Conservation (phyloP, 2,888 invertebrate genomes). For the Spicauda simplicius region DNA sequence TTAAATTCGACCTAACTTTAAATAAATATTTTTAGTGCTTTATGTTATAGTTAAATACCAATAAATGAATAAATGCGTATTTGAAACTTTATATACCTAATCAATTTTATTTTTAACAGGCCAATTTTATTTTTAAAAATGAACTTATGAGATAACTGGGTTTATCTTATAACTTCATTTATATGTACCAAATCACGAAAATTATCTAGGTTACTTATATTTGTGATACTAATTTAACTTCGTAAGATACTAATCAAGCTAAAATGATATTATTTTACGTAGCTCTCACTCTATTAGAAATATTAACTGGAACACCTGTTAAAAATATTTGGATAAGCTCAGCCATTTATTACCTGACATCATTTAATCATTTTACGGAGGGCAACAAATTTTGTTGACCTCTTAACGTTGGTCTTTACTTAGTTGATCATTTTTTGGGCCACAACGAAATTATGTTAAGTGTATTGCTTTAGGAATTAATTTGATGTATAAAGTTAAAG, state of each 20-base stretch:
- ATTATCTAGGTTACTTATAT: no score
- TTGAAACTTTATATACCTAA: no score
- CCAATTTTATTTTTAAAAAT: no score
- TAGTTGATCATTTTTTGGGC: slow-evolving; percentile 9
- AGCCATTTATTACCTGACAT: slow-evolving; percentile 22
- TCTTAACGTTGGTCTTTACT: slow-evolving; percentile 10
- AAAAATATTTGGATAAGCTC: slow-evolving; percentile 6
- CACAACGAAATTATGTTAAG: neutral
- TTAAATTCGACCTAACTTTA: no score
- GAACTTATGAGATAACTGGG: no score
- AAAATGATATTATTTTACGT: neutral
- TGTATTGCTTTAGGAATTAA: slow-evolving; percentile 1
- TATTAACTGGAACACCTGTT: slow-evolving; percentile 5
- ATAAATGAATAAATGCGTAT: no score
- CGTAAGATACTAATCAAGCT: neutral
- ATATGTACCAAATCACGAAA: no score
- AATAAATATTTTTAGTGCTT: no score
- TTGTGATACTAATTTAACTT: no score
- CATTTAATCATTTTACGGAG: slow-evolving; percentile 17
- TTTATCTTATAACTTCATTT: no score
- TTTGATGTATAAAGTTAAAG: neutral
- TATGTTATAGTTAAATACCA: no score
- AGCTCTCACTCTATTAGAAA: neutral
- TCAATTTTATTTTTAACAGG: no score
- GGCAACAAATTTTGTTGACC: slow-evolving; percentile 12